phyloP scores from a whole-genome alignment of 2,888 invertebrate genomes.

The Cylindroiulus punctatus region DNA sequence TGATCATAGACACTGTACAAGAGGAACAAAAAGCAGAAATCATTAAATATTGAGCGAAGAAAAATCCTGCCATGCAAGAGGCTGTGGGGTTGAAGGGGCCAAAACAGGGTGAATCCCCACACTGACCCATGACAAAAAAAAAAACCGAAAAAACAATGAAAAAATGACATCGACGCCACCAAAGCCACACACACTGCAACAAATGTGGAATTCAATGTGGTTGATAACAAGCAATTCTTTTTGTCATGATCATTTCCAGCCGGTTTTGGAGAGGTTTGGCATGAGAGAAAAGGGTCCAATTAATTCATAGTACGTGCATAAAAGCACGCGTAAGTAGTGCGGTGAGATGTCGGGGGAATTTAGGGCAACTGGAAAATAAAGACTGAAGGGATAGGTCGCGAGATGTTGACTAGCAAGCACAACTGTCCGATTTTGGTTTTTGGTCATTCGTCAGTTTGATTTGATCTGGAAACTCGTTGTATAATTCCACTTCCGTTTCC shows the following conservation, averaged over 20 bases:
- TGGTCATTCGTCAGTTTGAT: slow-evolving; percentile 75
- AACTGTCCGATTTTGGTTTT: slow-evolving; percentile 61
- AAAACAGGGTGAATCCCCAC: neutral
- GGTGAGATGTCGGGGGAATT: neutral
- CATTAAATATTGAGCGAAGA: slow-evolving; percentile 28
- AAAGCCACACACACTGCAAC: neutral
- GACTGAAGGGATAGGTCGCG: slow-evolving; percentile 30
- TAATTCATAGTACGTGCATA: neutral
- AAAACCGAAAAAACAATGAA: neutral
- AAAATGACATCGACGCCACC: neutral
- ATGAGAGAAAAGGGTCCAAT: slow-evolving; percentile 30
- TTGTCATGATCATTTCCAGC: neutral
- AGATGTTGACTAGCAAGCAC: slow-evolving; percentile 62
- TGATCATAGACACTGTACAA: neutral
- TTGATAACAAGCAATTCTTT: neutral
- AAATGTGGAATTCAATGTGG: neutral
- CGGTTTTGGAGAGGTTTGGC: neutral
- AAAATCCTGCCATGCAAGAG: neutral
- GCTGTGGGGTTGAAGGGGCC: neutral
- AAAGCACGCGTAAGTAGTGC: neutral
- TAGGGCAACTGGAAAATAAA: slow-evolving; percentile 15
- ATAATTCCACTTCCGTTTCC: slow-evolving; percentile 84
- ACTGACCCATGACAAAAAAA: neutral
- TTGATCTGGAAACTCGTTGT: slow-evolving; percentile 98
- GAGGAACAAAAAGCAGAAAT: slow-evolving; percentile 12